A percentile compares a stretch with the other conserved stretches of the same genome.
Conservation (phyloP, 1,140 invertebrate species). For the Cephus cinctus region DNA sequence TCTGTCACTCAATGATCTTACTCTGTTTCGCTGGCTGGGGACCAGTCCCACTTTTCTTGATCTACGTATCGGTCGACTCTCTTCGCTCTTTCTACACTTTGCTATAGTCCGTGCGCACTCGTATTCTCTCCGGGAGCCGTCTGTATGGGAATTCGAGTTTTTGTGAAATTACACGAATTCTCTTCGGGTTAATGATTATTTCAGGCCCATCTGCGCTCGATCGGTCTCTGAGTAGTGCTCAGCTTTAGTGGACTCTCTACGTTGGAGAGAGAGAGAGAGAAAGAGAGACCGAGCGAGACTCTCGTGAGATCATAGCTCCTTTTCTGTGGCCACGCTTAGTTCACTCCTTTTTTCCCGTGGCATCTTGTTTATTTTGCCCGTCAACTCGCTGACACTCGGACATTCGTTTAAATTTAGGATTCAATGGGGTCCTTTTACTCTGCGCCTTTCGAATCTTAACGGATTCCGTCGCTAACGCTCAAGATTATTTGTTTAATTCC, state of each 20-base stretch:
- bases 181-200: conserved; percentile 3
- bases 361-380: conserved; percentile 57
- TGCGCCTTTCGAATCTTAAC: conserved; percentile 40
- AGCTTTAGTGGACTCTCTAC: too few species aligned
- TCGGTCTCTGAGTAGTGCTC: too few species aligned
- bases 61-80: too few species aligned
- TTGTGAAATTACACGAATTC: conserved; percentile 15
- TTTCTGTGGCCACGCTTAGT: conserved; percentile 1
- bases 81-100: too few species aligned
- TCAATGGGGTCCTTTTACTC: conserved; percentile 56
- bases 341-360: conserved; percentile 25
- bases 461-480: conserved; percentile 38
- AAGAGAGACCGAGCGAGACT: too few species aligned
- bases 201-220: too few species aligned
- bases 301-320: conserved; percentile 4
- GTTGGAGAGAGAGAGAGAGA: too few species aligned
- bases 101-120: too few species aligned
- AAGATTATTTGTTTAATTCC: conserved; percentile 54
- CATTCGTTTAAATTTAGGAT: conserved; percentile 58
- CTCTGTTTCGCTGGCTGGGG: too few species aligned
- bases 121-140: conserved; percentile 3
- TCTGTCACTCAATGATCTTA: too few species aligned
- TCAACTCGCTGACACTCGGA: conserved; percentile 55
- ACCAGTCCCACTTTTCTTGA: too few species aligned
- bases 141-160: conserved; percentile 22